Base-by-base conservation (phyloP, 2,797 vertebrate species). In the Oryzias dopingdopingensis region DNA sequence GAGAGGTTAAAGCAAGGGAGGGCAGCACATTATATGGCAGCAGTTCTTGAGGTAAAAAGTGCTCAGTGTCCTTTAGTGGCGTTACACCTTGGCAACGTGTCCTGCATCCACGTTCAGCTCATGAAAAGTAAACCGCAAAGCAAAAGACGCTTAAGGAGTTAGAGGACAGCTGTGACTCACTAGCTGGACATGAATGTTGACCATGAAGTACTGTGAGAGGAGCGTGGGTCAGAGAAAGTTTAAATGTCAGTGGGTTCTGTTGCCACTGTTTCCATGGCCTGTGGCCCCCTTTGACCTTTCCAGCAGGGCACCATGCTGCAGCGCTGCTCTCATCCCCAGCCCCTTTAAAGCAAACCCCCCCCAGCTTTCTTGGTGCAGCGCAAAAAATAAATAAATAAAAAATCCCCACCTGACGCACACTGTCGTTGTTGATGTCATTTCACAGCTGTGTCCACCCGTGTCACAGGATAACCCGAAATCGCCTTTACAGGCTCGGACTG, bases 161-260 rank as follows among this genome's bases (percentile, higher is more conserved):
- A 42, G 6, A 22, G 14, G 16, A 14, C 16, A 44, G 52, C 52
- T 42, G 40, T 60, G 59, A 52, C 43, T 66, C 44, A 57, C 5
- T 42, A 3, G 17, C 41, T 54, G 53, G 22, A 29, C 47, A 20
- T 15, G 40, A 58, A 57, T 57, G 64, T 52, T 43, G 44, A 20
- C 29, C 55, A 58, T 61, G 63, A 65, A 44, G 40, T 16, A 42
- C 45, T 54, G 46, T 22, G 32, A 41, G 49, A 59, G 60, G 62
- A 61, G 58, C 0, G 4, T 44, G 20, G 56, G 69, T 67, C 49
- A 50, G 45, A 57, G 26, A 49, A 47, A 51, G 57, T 67, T 52
- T 70, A 81, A 84, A 89, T 83, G 79, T 85, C 83, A 88, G 46
- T 57, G 53, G 65, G 43, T 74, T 74, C 60, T 61, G 68, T 82